Conservation (phyloP, 2,888 invertebrate species). For the Caenorhabditis sinica region DNA sequence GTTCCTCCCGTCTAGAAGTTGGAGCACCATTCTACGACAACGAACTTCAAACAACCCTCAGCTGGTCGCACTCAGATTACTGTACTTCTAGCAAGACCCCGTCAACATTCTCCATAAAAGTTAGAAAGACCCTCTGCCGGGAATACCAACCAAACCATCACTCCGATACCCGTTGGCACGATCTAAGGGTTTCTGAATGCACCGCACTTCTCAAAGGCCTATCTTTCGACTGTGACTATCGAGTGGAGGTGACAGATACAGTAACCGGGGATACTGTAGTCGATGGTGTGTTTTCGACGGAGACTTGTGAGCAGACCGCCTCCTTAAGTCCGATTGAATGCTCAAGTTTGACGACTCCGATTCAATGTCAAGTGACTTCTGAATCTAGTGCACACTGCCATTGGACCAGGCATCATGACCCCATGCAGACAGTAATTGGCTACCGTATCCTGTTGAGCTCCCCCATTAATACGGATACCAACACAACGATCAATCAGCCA, state of each 20-base stretch:
- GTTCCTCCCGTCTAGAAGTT: slow-evolving; percentile 40
- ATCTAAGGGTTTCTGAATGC: slow-evolving; percentile 73
- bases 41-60: slow-evolving; percentile 70
- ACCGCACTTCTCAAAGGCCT: slow-evolving; percentile 74
- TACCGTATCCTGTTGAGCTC: slow-evolving; percentile 71
- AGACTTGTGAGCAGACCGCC: slow-evolving; percentile 72
- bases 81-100: slow-evolving; percentile 14
- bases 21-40: slow-evolving; percentile 66
- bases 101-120: slow-evolving; percentile 68
- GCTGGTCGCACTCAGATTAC: slow-evolving; percentile 71
- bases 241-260: slow-evolving; percentile 62
- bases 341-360: slow-evolving; percentile 65
- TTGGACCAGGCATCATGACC: slow-evolving; percentile 66
- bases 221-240: slow-evolving; percentile 79
- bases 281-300: slow-evolving; percentile 72
- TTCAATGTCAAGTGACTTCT: slow-evolving; percentile 65
- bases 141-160: slow-evolving; percentile 73
- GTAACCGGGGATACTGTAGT: slow-evolving; percentile 53
- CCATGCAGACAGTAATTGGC: slow-evolving; percentile 70
- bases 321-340: slow-evolving; percentile 70
- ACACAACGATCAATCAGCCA: slow-evolving; percentile 73
- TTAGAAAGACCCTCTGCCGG: slow-evolving; percentile 73
- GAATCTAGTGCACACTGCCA: slow-evolving; percentile 64
- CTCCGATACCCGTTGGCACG: slow-evolving; percentile 71
- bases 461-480: slow-evolving; percentile 62